Conservation (phyloP, 1,140 invertebrate species). For the Oryctes rhinoceros region DNA sequence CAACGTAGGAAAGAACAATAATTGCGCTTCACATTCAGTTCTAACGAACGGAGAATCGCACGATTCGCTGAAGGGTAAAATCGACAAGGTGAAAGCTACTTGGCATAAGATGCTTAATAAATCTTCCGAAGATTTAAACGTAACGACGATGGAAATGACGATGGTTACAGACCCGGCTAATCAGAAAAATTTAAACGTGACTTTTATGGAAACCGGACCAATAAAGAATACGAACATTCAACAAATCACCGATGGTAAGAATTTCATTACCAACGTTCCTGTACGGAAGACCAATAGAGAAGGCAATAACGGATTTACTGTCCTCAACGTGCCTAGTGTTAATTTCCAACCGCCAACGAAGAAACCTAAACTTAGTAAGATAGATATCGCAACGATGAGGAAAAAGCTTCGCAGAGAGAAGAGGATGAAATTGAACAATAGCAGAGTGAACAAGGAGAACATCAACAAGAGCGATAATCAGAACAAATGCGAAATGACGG, state of each 20-base stretch:
- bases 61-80: background rate
- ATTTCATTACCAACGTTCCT: background rate
- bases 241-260: background rate
- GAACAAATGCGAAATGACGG: conserved; percentile 42
- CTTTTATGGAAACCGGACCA: background rate
- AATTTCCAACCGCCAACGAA: conserved; percentile 47
- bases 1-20: conserved; percentile 39
- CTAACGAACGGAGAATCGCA: background rate
- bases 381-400: conserved; percentile 55
- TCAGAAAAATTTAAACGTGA: background rate
- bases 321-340: conserved; percentile 55
- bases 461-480: conserved; percentile 41
- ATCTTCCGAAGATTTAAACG: background rate
- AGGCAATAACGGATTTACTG: conserved; percentile 43
- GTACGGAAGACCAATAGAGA: conserved; percentile 15
- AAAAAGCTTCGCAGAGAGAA: conserved; percentile 46
- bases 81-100: conserved; percentile 12
- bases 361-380: conserved; percentile 55
- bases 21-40: background rate
- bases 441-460: conserved; percentile 42
- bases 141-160: background rate
- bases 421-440: conserved; percentile 40
- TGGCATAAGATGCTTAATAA: background rate
- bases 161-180: too few relatives aligned
- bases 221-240: background rate